Evolutionary conservation across 2,797 vertebrate species (phyloP), one percentile per base, ranked within the genome.

Genomic region (Sebastes variabilis): DNA sequence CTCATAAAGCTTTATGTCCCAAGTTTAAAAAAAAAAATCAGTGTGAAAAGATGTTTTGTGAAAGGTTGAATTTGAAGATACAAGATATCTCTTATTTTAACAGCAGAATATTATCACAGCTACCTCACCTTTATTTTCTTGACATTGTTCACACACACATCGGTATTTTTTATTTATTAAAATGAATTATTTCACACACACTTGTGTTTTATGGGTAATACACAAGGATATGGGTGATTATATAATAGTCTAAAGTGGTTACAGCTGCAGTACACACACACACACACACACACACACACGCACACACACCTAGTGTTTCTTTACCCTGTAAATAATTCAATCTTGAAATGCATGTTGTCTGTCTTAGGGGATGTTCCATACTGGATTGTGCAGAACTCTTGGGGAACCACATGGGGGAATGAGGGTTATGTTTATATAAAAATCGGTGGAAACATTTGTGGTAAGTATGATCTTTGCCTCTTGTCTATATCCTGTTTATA

Each of bases 321-420:
- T 80, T 46, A 46, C 30, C 30, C 25, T 77, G 55, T 90, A 72
- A 88, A 91, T 89, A 85, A 89, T 88, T 87, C 3, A 88, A 38
- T 49, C 12, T 46, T 59, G 25, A 75, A 79, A 65, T 79, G 36
- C 73, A 38, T 69, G 73, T 88, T 70, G 80, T 78, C 58, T 89
- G 79, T 84, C 34, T 65, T 69, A 97, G 96, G 96, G 73, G 95
- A 92, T 22, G 90, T 95, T 84, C 97, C 97, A 0, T 97, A 96
- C 88, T 98, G 98, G 97, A 98, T 98, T 46, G 96, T 98, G 14
- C 96, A 97, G 79, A 99, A 99, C 90, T 98, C 97, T 0, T 98
- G 97, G 97, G 97, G 98, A 12, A 90, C 83, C 0, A 66, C 92
- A 0, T 98, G 97, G 97, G 98, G 97, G 73, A 90, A 96, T 24